Percentiles rank a stretch among this genome's conserved stretches.
These are phyloP conservation scores for Temnothorax longispinosus DNA, from an alignment of 1,140 invertebrate genomes.

Conservation along the genomic window DNA sequence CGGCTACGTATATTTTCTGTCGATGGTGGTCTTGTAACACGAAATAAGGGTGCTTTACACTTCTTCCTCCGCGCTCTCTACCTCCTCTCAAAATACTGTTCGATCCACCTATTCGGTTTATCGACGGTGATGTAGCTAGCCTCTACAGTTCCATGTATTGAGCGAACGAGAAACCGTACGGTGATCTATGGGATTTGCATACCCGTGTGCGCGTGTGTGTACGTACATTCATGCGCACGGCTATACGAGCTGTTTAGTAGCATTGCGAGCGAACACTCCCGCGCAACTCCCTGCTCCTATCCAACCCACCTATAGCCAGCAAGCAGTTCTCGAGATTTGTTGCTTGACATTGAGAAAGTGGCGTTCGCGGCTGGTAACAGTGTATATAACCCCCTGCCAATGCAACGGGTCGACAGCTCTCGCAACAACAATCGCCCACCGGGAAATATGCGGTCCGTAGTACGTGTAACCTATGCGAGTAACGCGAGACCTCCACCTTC, in stretches of 20 bases:
- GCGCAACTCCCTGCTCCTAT: not conserved
- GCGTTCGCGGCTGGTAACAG: conserved; percentile 42
- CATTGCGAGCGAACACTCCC: not conserved
- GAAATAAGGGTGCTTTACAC: conserved; percentile 47
- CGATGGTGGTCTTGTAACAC: not conserved
- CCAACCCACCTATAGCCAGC: not conserved
- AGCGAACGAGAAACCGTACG: conserved; percentile 13
- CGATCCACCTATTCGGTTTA: conserved; percentile 3
- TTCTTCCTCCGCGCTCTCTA: not conserved
- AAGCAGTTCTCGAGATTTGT: conserved; percentile 72
- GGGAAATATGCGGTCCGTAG: conserved; percentile 27
- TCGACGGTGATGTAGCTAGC: not conserved
- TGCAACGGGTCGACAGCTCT: conserved; percentile 35
- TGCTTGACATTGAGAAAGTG: conserved; percentile 75
- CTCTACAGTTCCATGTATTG: not conserved
- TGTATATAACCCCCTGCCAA: conserved; percentile 42
- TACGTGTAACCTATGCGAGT: not conserved
- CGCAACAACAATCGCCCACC: conserved; percentile 61
- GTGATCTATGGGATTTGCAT: conserved; percentile 64
- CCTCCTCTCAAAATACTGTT: conserved; percentile 13
- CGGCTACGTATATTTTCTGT: not conserved
- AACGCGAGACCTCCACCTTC: conserved; percentile 17
- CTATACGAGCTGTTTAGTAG: conserved; percentile 18
- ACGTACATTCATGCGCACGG: not conserved
- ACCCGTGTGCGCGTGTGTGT: not conserved